phyloP scores from a whole-genome alignment of 2,888 invertebrate genomes.

The Apodemia mormo region DNA sequence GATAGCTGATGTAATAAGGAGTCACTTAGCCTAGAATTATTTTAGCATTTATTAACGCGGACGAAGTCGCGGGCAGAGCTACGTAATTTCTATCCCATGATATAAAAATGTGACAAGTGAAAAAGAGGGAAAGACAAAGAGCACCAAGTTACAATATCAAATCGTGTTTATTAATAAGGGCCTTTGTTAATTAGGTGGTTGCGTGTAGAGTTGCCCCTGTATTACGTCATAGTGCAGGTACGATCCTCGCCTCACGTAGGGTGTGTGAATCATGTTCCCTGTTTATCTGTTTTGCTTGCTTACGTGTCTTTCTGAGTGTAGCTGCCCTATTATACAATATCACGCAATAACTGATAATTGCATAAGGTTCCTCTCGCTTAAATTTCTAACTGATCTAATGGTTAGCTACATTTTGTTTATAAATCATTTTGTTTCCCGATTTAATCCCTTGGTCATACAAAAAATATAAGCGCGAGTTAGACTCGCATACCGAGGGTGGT shows the following conservation, averaged over 20 bases:
- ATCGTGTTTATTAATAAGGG: background rate
- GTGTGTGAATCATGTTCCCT: background rate
- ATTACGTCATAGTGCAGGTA: background rate
- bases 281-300: conserved; percentile 1
- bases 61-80: no score
- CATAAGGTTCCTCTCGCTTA: background rate
- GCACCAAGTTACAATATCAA: background rate
- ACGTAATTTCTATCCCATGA: no score
- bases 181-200: background rate
- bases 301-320: background rate
- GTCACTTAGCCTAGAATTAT: no score
- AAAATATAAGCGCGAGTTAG: no score
- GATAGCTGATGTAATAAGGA: no score
- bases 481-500: no score
- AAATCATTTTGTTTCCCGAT: no score
- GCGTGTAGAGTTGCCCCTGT: background rate
- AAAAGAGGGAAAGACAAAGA: background rate
- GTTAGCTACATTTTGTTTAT: no score
- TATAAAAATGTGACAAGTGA: background rate
- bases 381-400: background rate
- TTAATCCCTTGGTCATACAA: no score
- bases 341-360: background rate
- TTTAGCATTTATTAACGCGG: no score
- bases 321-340: background rate
- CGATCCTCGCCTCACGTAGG: background rate